Evolutionary conservation across 2,113 vertebrate species (phyloP).

Genomic region (Pelecanus crispus): DNA sequence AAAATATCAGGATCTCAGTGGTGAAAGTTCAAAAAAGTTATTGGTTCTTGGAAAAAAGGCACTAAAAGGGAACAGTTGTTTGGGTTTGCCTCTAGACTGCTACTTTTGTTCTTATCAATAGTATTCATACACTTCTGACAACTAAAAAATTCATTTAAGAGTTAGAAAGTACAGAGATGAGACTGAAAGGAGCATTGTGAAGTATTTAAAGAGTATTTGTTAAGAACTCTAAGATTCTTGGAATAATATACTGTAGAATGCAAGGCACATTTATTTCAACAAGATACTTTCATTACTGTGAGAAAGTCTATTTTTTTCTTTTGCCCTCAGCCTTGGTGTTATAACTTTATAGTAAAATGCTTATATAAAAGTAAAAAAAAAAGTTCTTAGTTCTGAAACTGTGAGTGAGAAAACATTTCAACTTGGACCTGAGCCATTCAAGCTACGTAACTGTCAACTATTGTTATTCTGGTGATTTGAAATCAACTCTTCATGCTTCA

Average conservation of each 20-base stretch:
- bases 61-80: not conserved
- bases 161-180: not conserved
- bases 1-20: not conserved
- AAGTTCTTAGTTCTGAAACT: not conserved
- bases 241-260: not conserved
- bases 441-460: not conserved
- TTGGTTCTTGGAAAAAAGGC: not conserved
- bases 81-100: not conserved
- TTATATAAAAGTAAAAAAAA: not conserved
- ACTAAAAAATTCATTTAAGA: not conserved
- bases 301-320: not conserved
- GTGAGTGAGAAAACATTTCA: not conserved
- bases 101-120: not conserved
- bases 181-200: not conserved
- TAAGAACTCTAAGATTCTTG: not conserved
- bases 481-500: constrained; percentile 19
- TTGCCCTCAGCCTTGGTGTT: not conserved
- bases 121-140: not conserved
- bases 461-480: not conserved
- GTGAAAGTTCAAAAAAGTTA: not conserved
- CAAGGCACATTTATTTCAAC: not conserved
- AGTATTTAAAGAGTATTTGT: not conserved
- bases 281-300: not conserved
- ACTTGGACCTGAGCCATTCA: not conserved
- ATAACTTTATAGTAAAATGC: not conserved